A percentile compares a stretch with the other conserved stretches of the same genome.
These are phyloP conservation scores for Leucophenga maculata DNA, from an alignment of 2,888 invertebrate species.

Conservation along the genomic window DNA sequence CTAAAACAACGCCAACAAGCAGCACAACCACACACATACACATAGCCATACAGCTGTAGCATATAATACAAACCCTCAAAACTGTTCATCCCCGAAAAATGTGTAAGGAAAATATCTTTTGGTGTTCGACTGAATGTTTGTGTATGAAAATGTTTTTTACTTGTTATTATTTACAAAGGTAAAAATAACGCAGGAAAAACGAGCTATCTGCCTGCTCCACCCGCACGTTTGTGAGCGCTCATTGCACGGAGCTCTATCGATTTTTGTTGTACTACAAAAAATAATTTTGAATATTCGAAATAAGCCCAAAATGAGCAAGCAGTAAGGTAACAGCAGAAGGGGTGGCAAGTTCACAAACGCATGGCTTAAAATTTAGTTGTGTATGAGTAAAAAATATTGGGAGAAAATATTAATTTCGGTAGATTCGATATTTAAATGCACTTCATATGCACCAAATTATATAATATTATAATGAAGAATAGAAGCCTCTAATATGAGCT, in stretches of 20 bases:
- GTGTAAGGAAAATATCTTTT: too few relatives aligned
- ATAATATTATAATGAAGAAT: too few relatives aligned
- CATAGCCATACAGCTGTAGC: constrained; percentile 48
- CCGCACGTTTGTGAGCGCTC: not conserved
- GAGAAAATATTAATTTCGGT: not conserved
- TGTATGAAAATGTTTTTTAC: constrained; percentile 38
- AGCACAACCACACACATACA: too few relatives aligned
- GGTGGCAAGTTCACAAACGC: not conserved
- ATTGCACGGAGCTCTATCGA: not conserved
- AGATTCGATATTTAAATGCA: not conserved
- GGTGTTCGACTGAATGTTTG: constrained; percentile 34
- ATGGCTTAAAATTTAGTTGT: constrained; percentile 15
- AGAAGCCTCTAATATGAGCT: too few relatives aligned
- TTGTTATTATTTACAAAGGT: not conserved
- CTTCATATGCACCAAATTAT: not conserved
- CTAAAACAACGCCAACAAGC: too few relatives aligned
- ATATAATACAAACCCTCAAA: not conserved
- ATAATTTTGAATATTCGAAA: constrained; percentile 8
- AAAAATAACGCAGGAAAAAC: constrained; percentile 16
- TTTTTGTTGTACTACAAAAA: constrained; percentile 6
- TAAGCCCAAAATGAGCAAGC: not conserved
- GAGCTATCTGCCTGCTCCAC: not conserved
- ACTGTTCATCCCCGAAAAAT: not conserved
- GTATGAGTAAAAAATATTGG: constrained; percentile 5
- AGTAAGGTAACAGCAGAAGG: not conserved